A percentile compares a stretch with the other conserved stretches of the same genome.
Conservation (phyloP, 1,140 invertebrate species). For the Pogonomyrmex californicus region DNA sequence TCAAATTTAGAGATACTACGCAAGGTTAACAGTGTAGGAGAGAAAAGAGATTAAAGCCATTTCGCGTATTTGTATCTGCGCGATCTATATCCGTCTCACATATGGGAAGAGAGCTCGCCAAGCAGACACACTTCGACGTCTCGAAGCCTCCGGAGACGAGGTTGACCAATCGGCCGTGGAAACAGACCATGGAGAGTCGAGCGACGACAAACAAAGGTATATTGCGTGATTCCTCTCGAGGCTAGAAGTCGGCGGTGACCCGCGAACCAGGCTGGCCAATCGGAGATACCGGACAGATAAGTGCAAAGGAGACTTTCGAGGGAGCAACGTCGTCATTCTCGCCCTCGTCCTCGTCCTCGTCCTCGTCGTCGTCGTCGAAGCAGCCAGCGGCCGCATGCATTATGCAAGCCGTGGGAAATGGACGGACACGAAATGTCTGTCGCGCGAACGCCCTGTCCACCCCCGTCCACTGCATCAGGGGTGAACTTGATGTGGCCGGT, state of each 20-base stretch:
- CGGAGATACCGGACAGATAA: constrained; percentile 54
- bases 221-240: constrained; percentile 64
- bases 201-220: constrained; percentile 67
- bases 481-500: constrained; percentile 46
- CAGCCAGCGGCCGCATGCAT: constrained; percentile 71
- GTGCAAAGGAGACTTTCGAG: constrained; percentile 65
- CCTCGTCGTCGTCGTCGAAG: constrained; percentile 7
- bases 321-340: constrained; percentile 25
- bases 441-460: not conserved
- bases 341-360: not conserved
- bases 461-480: not conserved
- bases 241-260: constrained; percentile 21
- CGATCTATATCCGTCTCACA: not conserved
- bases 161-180: constrained; percentile 61
- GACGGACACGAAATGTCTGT: constrained; percentile 69
- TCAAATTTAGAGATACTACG: no score
- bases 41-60: not conserved
- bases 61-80: not conserved
- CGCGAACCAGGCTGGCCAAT: constrained; percentile 10
- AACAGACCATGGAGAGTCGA: constrained; percentile 42
- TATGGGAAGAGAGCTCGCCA: not conserved
- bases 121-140: not conserved
- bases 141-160: constrained; percentile 58
- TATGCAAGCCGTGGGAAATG: constrained; percentile 77
- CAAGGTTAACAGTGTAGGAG: no score